Conservation (phyloP, 2,113 vertebrate species). For the Canis aureus region DNA sequence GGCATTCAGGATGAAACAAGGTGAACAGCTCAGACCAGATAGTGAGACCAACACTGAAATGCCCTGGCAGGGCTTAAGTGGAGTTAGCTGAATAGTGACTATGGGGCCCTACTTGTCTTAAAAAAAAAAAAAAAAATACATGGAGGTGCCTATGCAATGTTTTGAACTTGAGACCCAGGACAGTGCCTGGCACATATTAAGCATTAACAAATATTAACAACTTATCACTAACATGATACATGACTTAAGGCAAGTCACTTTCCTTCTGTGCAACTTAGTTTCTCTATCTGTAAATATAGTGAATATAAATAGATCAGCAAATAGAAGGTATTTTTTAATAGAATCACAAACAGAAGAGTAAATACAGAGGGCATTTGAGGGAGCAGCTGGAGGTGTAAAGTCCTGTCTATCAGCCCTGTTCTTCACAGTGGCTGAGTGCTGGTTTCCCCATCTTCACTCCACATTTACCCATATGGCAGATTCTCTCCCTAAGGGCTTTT, state of each 20-base stretch:
- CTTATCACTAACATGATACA: background rate
- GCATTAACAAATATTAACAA: background rate
- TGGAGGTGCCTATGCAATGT: background rate
- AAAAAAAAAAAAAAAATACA: background rate
- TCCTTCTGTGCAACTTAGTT: background rate
- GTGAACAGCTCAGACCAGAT: background rate
- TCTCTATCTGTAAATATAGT: background rate
- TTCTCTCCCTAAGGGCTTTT: background rate
- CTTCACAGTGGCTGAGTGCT: background rate
- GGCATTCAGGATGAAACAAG: background rate
- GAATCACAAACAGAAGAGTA: background rate
- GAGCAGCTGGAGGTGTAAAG: background rate
- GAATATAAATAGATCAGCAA: background rate
- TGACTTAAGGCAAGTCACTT: background rate
- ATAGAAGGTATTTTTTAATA: background rate
- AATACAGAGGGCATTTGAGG: background rate
- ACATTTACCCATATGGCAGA: background rate
- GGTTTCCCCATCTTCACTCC: background rate
- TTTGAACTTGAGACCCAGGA: background rate
- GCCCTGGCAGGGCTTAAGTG: fast-evolving
- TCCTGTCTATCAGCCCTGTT: fast-evolving
- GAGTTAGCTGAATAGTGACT: background rate
- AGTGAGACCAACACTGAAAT: background rate
- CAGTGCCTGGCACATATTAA: background rate
- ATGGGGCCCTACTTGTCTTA: background rate